phyloP scores from a whole-genome alignment of 2,888 invertebrate species.

The Nomada flava region DNA sequence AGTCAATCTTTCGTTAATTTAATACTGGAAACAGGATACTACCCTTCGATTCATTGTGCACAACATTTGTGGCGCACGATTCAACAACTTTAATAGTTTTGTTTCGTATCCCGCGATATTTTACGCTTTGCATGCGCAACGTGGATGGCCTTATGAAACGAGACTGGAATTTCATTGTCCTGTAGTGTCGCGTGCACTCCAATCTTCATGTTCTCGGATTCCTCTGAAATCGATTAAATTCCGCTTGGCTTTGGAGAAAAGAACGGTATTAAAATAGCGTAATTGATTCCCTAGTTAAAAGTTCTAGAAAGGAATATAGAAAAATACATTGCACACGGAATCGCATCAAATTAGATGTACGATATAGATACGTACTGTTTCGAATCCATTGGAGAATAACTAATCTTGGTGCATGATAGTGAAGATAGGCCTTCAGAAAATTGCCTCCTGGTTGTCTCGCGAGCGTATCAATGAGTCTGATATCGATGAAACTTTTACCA shows the following conservation, averaged over 20 bases:
- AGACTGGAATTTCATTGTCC: background rate
- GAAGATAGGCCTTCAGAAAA: background rate
- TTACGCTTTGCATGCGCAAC: too few species aligned
- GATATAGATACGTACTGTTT: too few species aligned
- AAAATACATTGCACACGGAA: too few species aligned
- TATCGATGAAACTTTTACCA: conserved; percentile 31
- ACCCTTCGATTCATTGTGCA: too few species aligned
- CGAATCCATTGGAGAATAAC: background rate
- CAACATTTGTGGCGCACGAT: too few species aligned
- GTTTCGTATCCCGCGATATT: too few species aligned
- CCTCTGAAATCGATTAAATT: background rate
- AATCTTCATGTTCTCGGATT: background rate
- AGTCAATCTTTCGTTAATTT: background rate
- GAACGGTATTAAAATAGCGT: too few species aligned
- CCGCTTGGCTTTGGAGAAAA: background rate
- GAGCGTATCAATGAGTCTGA: background rate
- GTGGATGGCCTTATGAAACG: too few species aligned
- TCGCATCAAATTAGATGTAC: too few species aligned
- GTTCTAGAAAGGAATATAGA: too few species aligned
- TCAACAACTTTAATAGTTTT: too few species aligned
- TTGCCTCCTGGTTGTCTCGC: too few species aligned
- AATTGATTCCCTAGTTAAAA: background rate
- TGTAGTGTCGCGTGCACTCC: background rate
- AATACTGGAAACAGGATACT: background rate
- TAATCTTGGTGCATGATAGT: background rate